phyloP scores from a whole-genome alignment of 2,888 invertebrate genomes.

The Selenia dentaria region DNA sequence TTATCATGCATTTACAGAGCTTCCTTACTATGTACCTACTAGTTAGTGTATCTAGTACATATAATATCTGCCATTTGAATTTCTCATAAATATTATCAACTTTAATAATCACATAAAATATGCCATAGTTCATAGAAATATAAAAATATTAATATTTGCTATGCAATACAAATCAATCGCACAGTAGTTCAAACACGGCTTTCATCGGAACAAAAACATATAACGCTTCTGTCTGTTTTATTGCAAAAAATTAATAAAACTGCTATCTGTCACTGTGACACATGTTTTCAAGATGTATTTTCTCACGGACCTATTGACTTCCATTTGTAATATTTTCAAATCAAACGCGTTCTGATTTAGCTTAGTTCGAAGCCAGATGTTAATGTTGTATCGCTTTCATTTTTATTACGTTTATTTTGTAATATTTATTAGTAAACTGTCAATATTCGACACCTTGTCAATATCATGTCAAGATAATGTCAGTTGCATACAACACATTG shows the following conservation, averaged over 20 bases:
- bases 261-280: conserved; percentile 34
- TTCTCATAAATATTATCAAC: too few relatives aligned
- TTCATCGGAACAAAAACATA: conserved; percentile 24
- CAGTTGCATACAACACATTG: conserved; percentile 22
- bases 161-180: conserved; percentile 24
- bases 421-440: conserved; percentile 27
- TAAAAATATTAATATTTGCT: conserved; percentile 23
- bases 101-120: too few relatives aligned
- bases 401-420: conserved; percentile 3
- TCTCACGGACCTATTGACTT: conserved; percentile 31
- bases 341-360: conserved; percentile 1
- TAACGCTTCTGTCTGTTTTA: conserved; percentile 21
- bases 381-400: neutral
- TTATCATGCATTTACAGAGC: too few relatives aligned
- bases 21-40: too few relatives aligned
- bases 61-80: too few relatives aligned
- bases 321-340: conserved; percentile 13
- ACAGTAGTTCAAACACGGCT: conserved; percentile 24
- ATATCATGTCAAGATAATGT: conserved; percentile 34
- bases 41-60: too few relatives aligned
- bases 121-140: too few relatives aligned
- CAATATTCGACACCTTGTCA: conserved; percentile 29
- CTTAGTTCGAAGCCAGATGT: neutral
- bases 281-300: conserved; percentile 23
- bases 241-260: conserved; percentile 39